Base-by-base conservation (phyloP, 2,888 invertebrate species). In the Coleophora deauratella region DNA sequence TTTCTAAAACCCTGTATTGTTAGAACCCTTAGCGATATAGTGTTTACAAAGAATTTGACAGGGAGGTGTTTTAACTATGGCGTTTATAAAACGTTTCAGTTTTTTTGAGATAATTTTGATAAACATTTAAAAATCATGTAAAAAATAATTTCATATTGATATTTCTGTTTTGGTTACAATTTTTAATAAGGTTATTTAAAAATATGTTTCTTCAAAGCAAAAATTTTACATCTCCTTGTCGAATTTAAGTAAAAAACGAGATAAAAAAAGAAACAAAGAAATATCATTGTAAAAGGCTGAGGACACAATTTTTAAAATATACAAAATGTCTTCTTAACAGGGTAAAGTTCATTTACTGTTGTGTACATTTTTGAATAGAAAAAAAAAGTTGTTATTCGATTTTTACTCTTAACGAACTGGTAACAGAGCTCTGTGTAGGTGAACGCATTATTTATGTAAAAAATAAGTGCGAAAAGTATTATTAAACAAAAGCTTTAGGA, bases 231-330 rank as follows among this genome's bases (percentile, higher is more conserved):
- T 6, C 21, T 69, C 60, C 66, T 72, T 68, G 71, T 73, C 64
- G 64, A 60, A 59, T 52, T 50, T 51, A 46, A 52, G 50, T 44
- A 46, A 48, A 44, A 55, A 50, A 50, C 57, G 52, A 58, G 62
- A 68, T 65, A 67, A 64, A 59, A 58, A 60, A 52, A 57, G 61
- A 70, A 76, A 67, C 67, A 70, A 72, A 66, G 66, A 59, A 65
- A 82, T 85, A 85, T 85, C 84, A 85, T 81, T 75, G 60, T 62
- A 73, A 77, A 82, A 84, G 84, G 85, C 85, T 84, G 85, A 84
- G 82, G 85, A 77, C 74, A 72, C 75, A 77, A 76, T 78, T 81
- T 78, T 81, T 73, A 78, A 71, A 68, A 79, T 80, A 82, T 84
- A 85, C 84, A 85, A 21, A 21, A 84, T 81, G 84, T 84, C 81